Evolutionary conservation across 2,888 invertebrate genomes (phyloP).

Genomic region (Cactoblastis cactorum): DNA sequence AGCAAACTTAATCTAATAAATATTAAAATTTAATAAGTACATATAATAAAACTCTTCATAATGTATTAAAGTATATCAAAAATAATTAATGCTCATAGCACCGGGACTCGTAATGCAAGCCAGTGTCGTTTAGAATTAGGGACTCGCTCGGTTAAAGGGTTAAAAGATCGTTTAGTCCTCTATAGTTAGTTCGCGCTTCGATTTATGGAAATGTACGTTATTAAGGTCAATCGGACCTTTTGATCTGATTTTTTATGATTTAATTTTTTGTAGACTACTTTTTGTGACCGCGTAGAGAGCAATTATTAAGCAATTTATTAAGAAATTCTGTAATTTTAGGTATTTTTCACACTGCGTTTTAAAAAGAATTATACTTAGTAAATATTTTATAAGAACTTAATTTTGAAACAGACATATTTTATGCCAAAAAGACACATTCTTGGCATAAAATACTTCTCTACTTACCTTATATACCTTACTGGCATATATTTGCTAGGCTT

Average conservation of each 20-base stretch:
- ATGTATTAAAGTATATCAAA: not conserved
- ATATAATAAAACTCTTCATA: no score
- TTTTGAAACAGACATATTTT: no score
- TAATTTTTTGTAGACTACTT: conserved; percentile 12
- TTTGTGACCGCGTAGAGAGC: not conserved
- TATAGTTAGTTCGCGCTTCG: conserved; percentile 73
- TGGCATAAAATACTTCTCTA: no score
- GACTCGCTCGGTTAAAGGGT: conserved; percentile 38
- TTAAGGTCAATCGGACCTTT: conserved; percentile 44
- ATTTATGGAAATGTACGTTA: conserved; percentile 60
- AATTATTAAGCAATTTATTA: not conserved
- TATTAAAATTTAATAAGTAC: no score
- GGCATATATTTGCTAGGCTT: no score
- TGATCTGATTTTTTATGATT: conserved; percentile 19
- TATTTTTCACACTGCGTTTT: no score
- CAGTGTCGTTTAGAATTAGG: conserved; percentile 15
- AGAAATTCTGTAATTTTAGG: not conserved
- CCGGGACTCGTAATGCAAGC: conserved; percentile 24
- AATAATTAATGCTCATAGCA: no score
- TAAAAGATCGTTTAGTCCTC: conserved; percentile 48
- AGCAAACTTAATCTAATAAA: no score
- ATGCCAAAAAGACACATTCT: no score
- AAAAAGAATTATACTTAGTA: no score
- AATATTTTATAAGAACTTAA: no score
- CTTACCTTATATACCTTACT: no score